Percentiles rank a stretch among this genome's conserved stretches.
Evolutionary conservation across 1,140 invertebrate species (phyloP).

Genomic region (Heterodera schachtii): DNA sequence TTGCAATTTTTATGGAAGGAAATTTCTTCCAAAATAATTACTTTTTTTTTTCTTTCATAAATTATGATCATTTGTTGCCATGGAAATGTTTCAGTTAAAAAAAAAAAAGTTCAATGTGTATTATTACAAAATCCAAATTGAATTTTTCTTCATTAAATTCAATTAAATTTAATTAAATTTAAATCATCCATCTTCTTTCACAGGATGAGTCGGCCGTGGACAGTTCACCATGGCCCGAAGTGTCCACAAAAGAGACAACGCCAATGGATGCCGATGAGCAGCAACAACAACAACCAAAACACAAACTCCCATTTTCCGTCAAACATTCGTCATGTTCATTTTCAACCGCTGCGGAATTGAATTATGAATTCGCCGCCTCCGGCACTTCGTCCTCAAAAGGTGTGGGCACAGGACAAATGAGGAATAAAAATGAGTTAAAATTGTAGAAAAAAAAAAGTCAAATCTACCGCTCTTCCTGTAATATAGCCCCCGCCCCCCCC

Average conservation of each 20-base stretch:
- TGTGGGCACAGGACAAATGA: no score
- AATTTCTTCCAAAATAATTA: not conserved
- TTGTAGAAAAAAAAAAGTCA: no score
- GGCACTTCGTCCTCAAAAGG: not conserved
- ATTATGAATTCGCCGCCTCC: not conserved
- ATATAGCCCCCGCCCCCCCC: no score
- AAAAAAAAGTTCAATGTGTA: no score
- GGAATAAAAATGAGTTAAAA: no score
- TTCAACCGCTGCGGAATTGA: not conserved
- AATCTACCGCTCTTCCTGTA: no score
- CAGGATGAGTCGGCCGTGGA: slow-evolving; percentile 1
- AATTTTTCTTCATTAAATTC: no score
- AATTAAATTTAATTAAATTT: no score
- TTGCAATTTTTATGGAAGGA: no score
- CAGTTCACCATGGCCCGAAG: not conserved
- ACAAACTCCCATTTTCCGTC: not conserved
- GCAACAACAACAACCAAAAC: not conserved
- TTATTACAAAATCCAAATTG: no score
- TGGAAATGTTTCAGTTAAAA: no score
- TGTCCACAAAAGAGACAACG: slow-evolving; percentile 6
- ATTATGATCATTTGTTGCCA: no score
- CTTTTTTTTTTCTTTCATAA: not conserved
- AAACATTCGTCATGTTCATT: not conserved
- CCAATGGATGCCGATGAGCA: not conserved
- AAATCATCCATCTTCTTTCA: not conserved